Evolutionary conservation across 2,888 invertebrate species (phyloP).

Genomic region (Callinectes sapidus): DNA sequence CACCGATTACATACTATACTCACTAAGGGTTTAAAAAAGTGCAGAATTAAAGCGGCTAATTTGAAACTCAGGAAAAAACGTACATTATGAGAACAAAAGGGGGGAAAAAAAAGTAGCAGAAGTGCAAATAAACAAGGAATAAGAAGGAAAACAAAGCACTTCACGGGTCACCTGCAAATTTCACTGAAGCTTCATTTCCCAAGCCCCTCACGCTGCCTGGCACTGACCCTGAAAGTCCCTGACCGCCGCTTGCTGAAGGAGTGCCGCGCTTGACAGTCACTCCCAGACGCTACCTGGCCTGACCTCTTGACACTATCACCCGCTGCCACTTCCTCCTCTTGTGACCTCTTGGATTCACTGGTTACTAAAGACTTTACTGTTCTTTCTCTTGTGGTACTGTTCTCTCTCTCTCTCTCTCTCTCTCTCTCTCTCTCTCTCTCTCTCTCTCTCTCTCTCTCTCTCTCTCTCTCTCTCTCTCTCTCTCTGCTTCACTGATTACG

Average conservation of each 20-base stretch:
- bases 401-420: not conserved
- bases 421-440: not conserved
- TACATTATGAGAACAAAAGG: no score
- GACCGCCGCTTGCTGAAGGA: not conserved
- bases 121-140: not conserved
- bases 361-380: not conserved
- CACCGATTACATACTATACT: no score
- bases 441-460: not conserved
- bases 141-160: not conserved
- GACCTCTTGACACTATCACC: not conserved
- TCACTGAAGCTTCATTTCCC: not conserved
- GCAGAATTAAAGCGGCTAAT: no score
- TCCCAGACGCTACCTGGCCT: not conserved
- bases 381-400: not conserved
- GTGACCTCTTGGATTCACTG: not conserved
- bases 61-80: no score
- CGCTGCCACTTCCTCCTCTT: not conserved
- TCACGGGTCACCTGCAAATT: not conserved
- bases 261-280: not conserved
- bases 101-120: not conserved
- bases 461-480: not conserved
- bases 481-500: not conserved
- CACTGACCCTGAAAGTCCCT: not conserved
- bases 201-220: not conserved
- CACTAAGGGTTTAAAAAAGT: no score